A percentile compares a stretch with the other conserved stretches of the same genome.
Conservation (phyloP, 2,113 vertebrate genomes). For the Sardina pilchardus region DNA sequence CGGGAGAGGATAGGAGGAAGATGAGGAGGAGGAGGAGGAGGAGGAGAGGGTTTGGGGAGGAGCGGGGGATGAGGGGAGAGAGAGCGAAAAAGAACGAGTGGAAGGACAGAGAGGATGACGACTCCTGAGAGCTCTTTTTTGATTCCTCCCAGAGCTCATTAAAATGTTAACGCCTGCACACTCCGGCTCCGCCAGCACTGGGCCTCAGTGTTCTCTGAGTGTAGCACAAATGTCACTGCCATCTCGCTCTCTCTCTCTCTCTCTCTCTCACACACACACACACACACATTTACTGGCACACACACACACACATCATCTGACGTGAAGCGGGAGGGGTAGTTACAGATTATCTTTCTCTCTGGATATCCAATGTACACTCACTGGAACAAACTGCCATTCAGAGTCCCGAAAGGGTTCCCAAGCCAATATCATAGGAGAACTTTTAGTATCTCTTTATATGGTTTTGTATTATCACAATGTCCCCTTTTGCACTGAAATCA, state of each 20-base stretch:
- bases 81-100: neutral
- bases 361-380: neutral
- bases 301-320: neutral
- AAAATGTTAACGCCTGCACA: constrained; percentile 16
- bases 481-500: neutral
- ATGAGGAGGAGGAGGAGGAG: neutral
- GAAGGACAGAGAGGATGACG: neutral
- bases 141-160: constrained; percentile 8
- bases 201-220: neutral
- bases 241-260: neutral
- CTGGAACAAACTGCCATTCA: neutral
- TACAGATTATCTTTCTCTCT: neutral
- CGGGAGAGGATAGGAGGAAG: neutral
- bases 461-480: neutral
- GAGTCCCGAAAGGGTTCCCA: neutral
- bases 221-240: neutral
- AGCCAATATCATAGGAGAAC: neutral
- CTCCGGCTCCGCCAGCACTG: neutral
- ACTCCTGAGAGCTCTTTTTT: neutral
- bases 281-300: neutral
- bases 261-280: neutral
- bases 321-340: neutral
- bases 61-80: neutral
- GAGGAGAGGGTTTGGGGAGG: neutral
- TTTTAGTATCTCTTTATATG: constrained; percentile 3